Evolutionary conservation across 2,888 invertebrate species (phyloP).

Genomic region (Lucinisca nassula): DNA sequence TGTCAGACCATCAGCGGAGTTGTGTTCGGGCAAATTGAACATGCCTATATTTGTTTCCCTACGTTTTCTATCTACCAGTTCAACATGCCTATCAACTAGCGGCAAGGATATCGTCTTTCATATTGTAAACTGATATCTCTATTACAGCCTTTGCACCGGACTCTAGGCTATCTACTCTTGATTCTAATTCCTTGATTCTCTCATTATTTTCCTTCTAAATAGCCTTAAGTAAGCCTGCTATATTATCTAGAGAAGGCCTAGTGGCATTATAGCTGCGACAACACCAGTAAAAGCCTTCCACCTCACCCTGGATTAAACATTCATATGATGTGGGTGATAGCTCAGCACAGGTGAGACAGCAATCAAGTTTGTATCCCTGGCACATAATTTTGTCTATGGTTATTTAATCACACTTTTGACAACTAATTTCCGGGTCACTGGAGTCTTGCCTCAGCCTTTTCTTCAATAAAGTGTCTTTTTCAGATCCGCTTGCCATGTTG

Average conservation of each 20-base stretch:
- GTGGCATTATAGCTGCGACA: background rate
- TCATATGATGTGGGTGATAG: background rate
- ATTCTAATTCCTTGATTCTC: background rate
- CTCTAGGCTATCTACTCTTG: background rate
- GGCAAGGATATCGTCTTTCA: background rate
- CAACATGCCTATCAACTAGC: background rate
- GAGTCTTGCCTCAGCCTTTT: background rate
- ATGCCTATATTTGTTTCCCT: background rate
- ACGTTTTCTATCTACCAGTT: background rate
- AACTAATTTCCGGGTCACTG: background rate
- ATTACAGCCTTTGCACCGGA: background rate
- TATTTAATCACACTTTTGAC: background rate
- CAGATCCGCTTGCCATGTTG: too few species aligned
- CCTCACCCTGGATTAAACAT: background rate
- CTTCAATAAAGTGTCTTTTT: too few species aligned
- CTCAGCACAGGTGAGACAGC: background rate
- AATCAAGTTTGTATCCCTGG: background rate
- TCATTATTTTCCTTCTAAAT: background rate
- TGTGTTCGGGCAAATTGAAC: background rate
- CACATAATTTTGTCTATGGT: background rate
- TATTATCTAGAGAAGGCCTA: background rate
- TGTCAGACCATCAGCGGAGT: background rate
- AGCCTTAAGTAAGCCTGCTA: background rate
- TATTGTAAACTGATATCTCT: background rate
- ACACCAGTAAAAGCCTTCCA: background rate